These are phyloP conservation scores for Heterochromis multidens DNA, from an alignment of 2,113 vertebrate species.

Conservation along the genomic window DNA sequence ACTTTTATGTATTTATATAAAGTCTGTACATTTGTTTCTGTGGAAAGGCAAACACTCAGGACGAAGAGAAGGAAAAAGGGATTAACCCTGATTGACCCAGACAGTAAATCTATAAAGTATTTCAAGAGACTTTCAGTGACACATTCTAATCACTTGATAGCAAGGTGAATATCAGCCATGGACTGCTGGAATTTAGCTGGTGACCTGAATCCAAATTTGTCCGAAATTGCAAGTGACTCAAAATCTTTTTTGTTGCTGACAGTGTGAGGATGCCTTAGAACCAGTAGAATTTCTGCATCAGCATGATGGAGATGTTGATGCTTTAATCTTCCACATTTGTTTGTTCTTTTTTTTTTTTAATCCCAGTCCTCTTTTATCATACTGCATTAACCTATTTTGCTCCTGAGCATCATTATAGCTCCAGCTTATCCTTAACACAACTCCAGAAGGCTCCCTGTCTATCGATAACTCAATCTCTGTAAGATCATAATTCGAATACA, in stretches of 20 bases:
- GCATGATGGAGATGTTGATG: constrained; percentile 27
- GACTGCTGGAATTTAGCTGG: background rate
- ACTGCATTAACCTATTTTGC: constrained; percentile 58
- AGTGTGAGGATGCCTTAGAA: constrained; percentile 35
- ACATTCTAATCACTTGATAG: background rate
- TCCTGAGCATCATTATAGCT: constrained; percentile 16
- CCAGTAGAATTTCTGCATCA: constrained; percentile 34
- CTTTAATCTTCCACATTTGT: constrained; percentile 52
- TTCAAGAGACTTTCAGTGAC: background rate
- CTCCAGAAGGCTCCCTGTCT: background rate
- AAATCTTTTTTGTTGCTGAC: constrained; percentile 42
- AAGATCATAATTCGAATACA: background rate
- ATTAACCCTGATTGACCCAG: constrained; percentile 10
- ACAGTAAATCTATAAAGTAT: constrained; percentile 4
- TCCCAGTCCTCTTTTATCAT: constrained; percentile 21
- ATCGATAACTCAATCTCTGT: constrained; percentile 13
- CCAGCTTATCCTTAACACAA: constrained; percentile 29
- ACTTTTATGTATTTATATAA: background rate
- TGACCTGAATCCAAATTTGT: constrained; percentile 40
- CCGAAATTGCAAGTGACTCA: constrained; percentile 15
- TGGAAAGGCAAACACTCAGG: background rate
- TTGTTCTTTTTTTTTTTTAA: constrained; percentile 9
- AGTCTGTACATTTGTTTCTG: background rate
- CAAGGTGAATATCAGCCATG: background rate
- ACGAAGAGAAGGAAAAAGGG: background rate